Conservation (phyloP, 92 coral and sea anemone species). For the Porites cylindrica region DNA sequence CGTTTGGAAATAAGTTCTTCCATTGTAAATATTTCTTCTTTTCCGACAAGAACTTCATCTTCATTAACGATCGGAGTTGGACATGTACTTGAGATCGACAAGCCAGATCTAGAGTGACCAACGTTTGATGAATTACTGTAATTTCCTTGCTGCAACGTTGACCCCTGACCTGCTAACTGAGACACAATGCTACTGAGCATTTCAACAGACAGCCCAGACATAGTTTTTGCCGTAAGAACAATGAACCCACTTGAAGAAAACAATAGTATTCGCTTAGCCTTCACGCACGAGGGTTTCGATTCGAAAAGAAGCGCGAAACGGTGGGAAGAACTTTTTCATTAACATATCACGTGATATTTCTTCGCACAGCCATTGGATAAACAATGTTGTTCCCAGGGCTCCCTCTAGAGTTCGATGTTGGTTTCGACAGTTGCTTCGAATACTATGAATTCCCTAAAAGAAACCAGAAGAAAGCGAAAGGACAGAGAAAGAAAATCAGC, state of each 20-base stretch:
- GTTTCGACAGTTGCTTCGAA: too few species aligned
- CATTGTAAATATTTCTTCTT: background rate
- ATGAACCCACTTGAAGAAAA: conserved; percentile 36
- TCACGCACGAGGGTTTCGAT: conserved; percentile 35
- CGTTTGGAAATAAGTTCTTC: background rate
- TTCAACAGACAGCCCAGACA: conserved; percentile 55
- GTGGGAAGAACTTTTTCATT: background rate
- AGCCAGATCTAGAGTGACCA: conserved; percentile 1
- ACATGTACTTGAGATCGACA: conserved; percentile 13
- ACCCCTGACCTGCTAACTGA: conserved; percentile 40
- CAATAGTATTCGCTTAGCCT: conserved; percentile 37
- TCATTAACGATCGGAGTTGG: background rate
- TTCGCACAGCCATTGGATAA: conserved; percentile 31
- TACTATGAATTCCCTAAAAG: background rate
- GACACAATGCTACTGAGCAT: conserved; percentile 32
- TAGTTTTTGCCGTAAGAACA: conserved; percentile 26
- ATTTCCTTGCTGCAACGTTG: conserved; percentile 35
- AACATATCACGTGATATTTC: conserved; percentile 31
- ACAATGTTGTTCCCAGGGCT: conserved; percentile 46
- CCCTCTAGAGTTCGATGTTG: too few species aligned
- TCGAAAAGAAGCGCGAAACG: conserved; percentile 41
- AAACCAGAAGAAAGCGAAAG: background rate
- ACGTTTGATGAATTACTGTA: conserved; percentile 14
- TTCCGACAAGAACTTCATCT: background rate
- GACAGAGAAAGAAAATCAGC: too few species aligned